Base-by-base conservation (phyloP, 2,113 vertebrate species). In the Phyllopteryx taeniolatus region DNA sequence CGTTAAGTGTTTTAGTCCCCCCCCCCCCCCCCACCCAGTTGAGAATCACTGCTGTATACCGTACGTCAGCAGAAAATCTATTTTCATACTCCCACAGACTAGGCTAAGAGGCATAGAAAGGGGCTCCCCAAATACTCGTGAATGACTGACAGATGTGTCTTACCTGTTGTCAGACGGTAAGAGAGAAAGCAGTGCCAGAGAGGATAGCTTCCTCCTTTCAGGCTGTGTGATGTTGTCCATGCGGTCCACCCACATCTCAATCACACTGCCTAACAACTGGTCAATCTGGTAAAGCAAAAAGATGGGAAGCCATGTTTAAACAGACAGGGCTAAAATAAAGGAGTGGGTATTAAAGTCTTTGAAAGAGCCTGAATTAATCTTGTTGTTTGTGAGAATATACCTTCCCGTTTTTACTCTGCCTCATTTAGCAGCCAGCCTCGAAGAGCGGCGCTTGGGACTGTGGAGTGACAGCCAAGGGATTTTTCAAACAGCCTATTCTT, bases 191-290 rank as follows among this genome's bases (percentile, higher is more conserved):
- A 99, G 87, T 59, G 96, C 96, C 83, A 99, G 90, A 15, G 96
- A 94, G 35, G 97, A 99, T 80, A 99, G 95, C 73, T 99, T 99
- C 84, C 95, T 95, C 86, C 98, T 95, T 90, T 99, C 98, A 33
- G 98, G 96, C 85, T 99, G 96, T 56, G 97, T 99, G 87, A 99
- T 98, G 86, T 98, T 99, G 89, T 99, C 98, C 95, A 99, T 96
- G 62, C 96, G 94, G 88, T 99, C 96, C 72, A 99, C 96, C 97
- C 98, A 99, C 95, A 98, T 98, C 91, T 99, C 98, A 85, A 99
- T 96, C 87, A 98, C 76, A 59, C 83, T 94, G 76, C 96, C 95
- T 82, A 99, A 91, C 84, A 98, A 90, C 79, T 96, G 94, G 73
- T 96, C 95, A 83, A 94, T 85, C 98, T 99, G 82, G 77, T 72